A percentile compares a stretch with the other conserved stretches of the same genome.
phyloP scores from a whole-genome alignment of 2,113 vertebrate genomes.

The Romanogobio albipinnatus region DNA sequence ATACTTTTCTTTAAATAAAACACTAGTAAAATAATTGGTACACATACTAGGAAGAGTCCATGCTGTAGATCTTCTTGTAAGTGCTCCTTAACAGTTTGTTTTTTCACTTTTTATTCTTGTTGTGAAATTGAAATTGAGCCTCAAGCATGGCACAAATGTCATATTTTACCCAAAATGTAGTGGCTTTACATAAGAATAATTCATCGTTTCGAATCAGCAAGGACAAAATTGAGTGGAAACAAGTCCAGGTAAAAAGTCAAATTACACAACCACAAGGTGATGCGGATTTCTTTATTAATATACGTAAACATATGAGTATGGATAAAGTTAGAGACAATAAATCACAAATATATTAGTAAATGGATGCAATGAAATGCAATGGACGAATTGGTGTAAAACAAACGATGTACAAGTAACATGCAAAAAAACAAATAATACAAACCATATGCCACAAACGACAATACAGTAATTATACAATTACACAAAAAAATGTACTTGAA shows the following conservation, averaged over 20 bases:
- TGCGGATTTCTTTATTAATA: slow-evolving; percentile 42
- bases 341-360: background rate
- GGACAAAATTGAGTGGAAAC: background rate
- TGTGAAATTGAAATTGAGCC: background rate
- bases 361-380: slow-evolving; percentile 6
- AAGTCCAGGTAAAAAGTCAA: slow-evolving; percentile 10
- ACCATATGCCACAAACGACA: background rate
- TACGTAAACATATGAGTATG: slow-evolving; percentile 19
- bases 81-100: background rate
- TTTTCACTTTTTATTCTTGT: background rate
- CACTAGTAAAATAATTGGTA: background rate
- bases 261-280: background rate
- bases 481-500: background rate
- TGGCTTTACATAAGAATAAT: background rate
- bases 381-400: background rate
- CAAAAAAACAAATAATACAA: slow-evolving; percentile 2
- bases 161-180: background rate
- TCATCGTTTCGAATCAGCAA: background rate
- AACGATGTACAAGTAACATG: background rate
- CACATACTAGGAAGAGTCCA: background rate
- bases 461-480: slow-evolving; percentile 5
- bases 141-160: background rate
- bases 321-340: slow-evolving; percentile 7
- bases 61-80: background rate
- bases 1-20: background rate